Conservation (phyloP, 2,888 invertebrate species). For the Apotomis turbidana region DNA sequence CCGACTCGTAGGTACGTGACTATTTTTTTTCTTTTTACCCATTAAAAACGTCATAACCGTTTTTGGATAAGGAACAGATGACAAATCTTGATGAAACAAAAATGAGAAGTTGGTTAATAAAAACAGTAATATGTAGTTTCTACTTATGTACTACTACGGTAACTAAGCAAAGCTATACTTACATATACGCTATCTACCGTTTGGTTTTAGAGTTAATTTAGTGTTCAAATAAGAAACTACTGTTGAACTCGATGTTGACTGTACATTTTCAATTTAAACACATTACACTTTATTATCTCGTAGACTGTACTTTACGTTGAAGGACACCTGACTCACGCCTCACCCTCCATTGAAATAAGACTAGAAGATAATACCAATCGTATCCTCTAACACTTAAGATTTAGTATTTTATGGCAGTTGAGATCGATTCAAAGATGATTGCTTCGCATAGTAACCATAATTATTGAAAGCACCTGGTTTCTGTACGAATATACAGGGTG, state of each 20-base stretch:
- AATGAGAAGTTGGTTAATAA: no score
- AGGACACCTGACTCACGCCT: constrained; percentile 12
- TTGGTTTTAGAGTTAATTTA: no score
- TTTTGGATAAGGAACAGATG: no score
- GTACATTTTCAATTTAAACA: constrained; percentile 8
- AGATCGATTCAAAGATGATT: constrained; percentile 21
- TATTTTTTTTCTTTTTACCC: no score
- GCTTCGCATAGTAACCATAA: constrained; percentile 28
- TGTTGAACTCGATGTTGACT: not conserved
- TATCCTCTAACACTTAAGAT: not conserved
- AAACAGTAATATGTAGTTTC: no score
- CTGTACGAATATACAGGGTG: constrained; percentile 12
- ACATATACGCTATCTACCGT: no score
- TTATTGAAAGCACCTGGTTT: constrained; percentile 30
- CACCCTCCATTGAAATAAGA: constrained; percentile 1
- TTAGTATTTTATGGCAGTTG: not conserved
- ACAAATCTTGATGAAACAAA: no score
- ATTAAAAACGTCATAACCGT: no score
- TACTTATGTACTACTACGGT: no score
- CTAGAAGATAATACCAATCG: constrained; percentile 1
- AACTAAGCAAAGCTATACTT: no score
- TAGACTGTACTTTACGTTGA: constrained; percentile 14
- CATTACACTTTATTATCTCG: constrained; percentile 8
- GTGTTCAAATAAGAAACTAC: no score
- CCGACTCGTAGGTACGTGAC: no score